Conservation (phyloP, 2,888 invertebrate species). For the Leptinotarsa tumamoca region DNA sequence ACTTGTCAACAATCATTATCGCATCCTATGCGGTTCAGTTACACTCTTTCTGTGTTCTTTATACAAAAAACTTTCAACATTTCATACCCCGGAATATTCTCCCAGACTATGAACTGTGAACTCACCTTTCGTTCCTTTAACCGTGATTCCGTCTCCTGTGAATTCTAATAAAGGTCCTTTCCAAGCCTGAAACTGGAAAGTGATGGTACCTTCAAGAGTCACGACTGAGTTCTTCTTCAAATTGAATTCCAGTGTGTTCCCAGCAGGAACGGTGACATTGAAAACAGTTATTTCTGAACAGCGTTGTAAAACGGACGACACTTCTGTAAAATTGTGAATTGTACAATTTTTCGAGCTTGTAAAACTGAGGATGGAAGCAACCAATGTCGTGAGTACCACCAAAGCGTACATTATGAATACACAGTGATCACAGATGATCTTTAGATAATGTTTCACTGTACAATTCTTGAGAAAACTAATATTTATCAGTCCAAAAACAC, state of each 20-base stretch:
- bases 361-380: background rate
- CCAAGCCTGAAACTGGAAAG: slow-evolving; percentile 29
- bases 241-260: slow-evolving; percentile 27
- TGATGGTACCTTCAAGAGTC: slow-evolving; percentile 26
- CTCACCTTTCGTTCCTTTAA: slow-evolving; percentile 16
- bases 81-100: no score
- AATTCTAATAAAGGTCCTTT: slow-evolving; percentile 32
- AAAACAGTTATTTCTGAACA: background rate
- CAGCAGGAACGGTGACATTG: slow-evolving; percentile 24
- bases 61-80: no score
- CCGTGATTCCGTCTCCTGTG: slow-evolving; percentile 27
- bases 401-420: background rate
- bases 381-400: background rate
- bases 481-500: no score
- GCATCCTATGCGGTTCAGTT: no score
- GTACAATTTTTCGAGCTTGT: background rate
- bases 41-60: no score
- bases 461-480: no score
- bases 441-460: no score
- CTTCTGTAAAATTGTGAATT: background rate
- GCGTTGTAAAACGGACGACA: background rate
- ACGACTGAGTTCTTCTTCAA: slow-evolving; percentile 17
- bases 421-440: background rate
- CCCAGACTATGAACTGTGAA: no score
- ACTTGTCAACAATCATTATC: no score